Evolutionary conservation across 2,113 vertebrate species (phyloP).

Genomic region (Lycocorax pyrrhopterus): DNA sequence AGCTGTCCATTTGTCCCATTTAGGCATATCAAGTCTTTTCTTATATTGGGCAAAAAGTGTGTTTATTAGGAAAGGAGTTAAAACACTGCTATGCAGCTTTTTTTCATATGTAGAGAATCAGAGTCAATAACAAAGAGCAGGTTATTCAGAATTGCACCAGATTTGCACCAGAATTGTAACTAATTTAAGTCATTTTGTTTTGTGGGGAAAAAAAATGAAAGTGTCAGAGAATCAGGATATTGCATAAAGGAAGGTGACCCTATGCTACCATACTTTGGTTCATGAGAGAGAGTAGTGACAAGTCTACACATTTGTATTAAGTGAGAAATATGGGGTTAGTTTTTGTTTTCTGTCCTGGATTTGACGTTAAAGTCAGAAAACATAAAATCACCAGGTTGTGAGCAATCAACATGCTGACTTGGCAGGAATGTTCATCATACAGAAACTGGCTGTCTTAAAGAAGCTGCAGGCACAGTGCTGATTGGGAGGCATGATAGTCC

Average conservation of each 20-base stretch:
- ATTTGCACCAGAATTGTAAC: not conserved
- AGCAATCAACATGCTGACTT: not conserved
- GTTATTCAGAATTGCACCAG: not conserved
- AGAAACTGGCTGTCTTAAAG: not conserved
- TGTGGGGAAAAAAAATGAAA: not conserved
- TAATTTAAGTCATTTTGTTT: not conserved
- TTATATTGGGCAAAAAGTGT: not conserved
- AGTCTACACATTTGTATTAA: not conserved
- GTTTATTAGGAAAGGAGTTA: not conserved
- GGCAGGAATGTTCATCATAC: not conserved
- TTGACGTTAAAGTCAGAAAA: not conserved
- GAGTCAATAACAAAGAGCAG: not conserved
- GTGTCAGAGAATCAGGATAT: not conserved
- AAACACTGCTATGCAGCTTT: not conserved
- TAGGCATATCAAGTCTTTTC: not conserved
- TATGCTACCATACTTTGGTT: not conserved
- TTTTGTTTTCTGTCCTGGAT: not conserved
- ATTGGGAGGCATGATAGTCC: not conserved
- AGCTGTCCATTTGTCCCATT: not conserved
- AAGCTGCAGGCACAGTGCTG: not conserved
- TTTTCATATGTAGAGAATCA: not conserved
- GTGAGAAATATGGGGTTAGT: not conserved
- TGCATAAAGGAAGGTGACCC: not conserved
- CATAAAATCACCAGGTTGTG: not conserved
- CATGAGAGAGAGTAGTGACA: not conserved